Evolutionary conservation across 1,140 invertebrate genomes (phyloP).

Genomic region (Dufourea novaeangliae): DNA sequence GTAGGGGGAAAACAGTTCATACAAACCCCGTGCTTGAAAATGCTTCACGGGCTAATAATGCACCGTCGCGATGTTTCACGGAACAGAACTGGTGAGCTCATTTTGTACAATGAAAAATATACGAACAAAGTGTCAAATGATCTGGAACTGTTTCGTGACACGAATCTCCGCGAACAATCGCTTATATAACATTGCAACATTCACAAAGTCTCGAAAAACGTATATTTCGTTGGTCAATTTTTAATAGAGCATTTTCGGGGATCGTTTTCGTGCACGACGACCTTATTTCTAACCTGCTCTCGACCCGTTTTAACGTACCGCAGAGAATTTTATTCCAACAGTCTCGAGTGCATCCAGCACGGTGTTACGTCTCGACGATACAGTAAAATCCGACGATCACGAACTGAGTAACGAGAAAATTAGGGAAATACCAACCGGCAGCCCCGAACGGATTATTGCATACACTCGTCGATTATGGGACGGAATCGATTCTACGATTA

Average conservation of each 20-base stretch:
- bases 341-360: background rate
- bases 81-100: no score
- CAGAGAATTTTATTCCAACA: background rate
- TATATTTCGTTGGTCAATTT: background rate
- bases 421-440: background rate
- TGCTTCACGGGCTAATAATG: no score
- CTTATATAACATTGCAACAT: no score
- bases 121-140: no score
- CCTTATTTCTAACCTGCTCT: background rate
- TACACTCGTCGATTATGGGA: conserved; percentile 9
- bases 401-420: background rate
- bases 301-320: background rate
- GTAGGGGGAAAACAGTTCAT: no score
- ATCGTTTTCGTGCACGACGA: no score
- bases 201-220: no score
- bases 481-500: conserved; percentile 6
- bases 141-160: no score
- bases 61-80: no score
- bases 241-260: background rate
- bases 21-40: no score
- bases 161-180: no score
- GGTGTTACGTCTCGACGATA: background rate
- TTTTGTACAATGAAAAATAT: no score
- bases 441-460: background rate
- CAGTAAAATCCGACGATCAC: background rate